phyloP scores from a whole-genome alignment of 2,113 vertebrate genomes.

The Origma solitaria region DNA sequence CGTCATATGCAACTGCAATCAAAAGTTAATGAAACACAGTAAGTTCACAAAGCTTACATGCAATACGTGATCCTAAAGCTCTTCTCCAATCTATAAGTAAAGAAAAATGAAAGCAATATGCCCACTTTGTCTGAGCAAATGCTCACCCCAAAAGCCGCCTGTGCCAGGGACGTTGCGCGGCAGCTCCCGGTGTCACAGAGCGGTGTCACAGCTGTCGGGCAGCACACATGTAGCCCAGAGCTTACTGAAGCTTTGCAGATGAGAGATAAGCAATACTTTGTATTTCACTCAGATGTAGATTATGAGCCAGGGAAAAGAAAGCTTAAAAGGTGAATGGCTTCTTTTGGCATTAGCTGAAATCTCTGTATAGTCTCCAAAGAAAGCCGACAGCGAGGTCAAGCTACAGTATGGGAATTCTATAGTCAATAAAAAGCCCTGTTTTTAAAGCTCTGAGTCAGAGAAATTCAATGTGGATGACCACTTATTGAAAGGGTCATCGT shows the following conservation, averaged over 20 bases:
- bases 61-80: neutral
- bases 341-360: conserved; percentile 37
- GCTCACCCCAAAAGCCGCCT: neutral
- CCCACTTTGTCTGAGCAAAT: neutral
- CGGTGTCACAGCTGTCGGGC: accelerated
- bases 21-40: neutral
- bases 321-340: conserved; percentile 47
- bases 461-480: conserved; percentile 56
- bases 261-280: conserved; percentile 31
- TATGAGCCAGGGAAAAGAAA: conserved; percentile 47
- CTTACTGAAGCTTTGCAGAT: conserved; percentile 12
- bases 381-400: conserved; percentile 40
- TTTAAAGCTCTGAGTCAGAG: conserved; percentile 41
- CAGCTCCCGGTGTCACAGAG: neutral
- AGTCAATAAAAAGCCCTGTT: conserved; percentile 24
- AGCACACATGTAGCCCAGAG: neutral
- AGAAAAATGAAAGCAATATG: neutral
- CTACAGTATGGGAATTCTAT: conserved; percentile 39
- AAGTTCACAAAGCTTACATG: neutral
- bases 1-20: neutral
- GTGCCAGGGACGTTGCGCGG: accelerated
- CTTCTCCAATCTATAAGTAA: neutral
- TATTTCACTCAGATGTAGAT: conserved; percentile 33
- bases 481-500: conserved; percentile 64
- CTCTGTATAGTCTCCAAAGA: conserved; percentile 46